phyloP scores from a whole-genome alignment of 2,797 vertebrate genomes.

The Lacerta agilis region DNA sequence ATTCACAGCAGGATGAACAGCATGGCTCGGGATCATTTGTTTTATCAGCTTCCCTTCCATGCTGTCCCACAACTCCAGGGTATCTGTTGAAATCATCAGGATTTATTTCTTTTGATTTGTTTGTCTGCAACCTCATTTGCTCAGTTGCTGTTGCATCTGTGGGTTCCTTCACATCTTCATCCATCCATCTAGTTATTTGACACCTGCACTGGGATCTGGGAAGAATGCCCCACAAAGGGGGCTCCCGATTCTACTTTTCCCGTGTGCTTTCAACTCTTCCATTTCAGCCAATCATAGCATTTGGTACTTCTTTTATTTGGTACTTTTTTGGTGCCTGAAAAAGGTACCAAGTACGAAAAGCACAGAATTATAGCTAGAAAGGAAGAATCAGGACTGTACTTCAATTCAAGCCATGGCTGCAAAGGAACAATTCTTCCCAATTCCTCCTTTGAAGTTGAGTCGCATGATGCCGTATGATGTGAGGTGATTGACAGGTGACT shows the following conservation, averaged over 20 bases:
- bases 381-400: no score
- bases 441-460: no score
- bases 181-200: rapidly evolving
- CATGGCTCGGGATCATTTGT: neutral
- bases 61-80: neutral
- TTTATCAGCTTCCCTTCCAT: neutral
- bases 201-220: neutral
- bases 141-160: neutral
- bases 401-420: no score
- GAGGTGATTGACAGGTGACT: no score
- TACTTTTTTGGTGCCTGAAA: neutral
- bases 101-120: constrained; percentile 25
- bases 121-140: constrained; percentile 16
- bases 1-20: constrained; percentile 32
- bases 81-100: constrained; percentile 13
- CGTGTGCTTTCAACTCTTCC: no score
- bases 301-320: no score
- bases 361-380: no score
- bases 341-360: neutral
- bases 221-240: neutral
- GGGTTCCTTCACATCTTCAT: neutral
- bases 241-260: no score
- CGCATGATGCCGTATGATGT: no score
- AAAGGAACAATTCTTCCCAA: no score
- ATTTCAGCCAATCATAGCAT: no score